Conservation (phyloP, 2,888 invertebrate species). For the Shargacucullia verbasci region DNA sequence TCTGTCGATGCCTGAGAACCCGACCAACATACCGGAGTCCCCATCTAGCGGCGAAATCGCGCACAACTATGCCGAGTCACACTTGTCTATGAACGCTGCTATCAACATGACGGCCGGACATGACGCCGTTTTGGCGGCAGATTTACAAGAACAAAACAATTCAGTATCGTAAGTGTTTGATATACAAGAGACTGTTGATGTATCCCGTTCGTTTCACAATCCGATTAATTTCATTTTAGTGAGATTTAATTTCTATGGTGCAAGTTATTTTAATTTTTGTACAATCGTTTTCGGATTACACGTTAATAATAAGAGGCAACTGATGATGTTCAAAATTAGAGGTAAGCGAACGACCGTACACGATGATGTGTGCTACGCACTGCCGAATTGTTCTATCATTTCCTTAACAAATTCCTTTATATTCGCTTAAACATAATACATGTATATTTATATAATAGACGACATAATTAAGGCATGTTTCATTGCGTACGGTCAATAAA, state of each 20-base stretch:
- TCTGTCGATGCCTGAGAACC: conserved; percentile 91
- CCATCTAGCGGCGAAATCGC: conserved; percentile 85
- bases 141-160: conserved; percentile 79
- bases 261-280: conserved; percentile 62
- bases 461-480: conserved; percentile 62
- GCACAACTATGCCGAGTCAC: conserved; percentile 86
- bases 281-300: conserved; percentile 50
- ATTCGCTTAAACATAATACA: conserved; percentile 53
- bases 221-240: conserved; percentile 56
- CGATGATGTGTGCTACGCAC: conserved; percentile 68
- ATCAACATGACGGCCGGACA: conserved; percentile 88
- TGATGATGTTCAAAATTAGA: conserved; percentile 88
- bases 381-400: conserved; percentile 52
- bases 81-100: conserved; percentile 82
- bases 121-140: conserved; percentile 83
- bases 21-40: conserved; percentile 80
- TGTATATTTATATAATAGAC: conserved; percentile 41
- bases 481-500: conserved; percentile 72
- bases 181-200: conserved; percentile 53
- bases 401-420: conserved; percentile 36
- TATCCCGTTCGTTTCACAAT: conserved; percentile 40
- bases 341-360: conserved; percentile 73
- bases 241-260: conserved; percentile 70
- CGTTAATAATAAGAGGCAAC: conserved; percentile 75
- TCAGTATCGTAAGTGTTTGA: conserved; percentile 74